Evolutionary conservation across 2,888 invertebrate species (phyloP), one percentile per base, ranked within the genome.

Genomic region (Epiblema foenella): DNA sequence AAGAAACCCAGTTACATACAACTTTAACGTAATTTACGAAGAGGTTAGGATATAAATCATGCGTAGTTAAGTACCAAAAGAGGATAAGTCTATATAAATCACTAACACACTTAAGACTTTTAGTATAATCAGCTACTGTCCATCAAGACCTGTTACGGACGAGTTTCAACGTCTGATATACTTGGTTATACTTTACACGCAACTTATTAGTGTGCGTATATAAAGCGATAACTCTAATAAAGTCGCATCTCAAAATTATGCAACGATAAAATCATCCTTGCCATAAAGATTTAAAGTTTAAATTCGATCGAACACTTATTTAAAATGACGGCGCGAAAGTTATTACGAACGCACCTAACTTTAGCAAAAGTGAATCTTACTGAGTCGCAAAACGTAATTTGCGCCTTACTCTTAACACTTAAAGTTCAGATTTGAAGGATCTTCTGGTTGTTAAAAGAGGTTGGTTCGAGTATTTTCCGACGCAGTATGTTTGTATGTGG

Each of bases 401-500:
- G 33, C 37, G 20, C 7, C 63, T 52, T 63, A 18, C 12, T 20
- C 9, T 1, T 37, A 54, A 3, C 11, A 7, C 7, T 39, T 39
- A 64, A 18, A 39, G 64, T 64, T 54, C 1, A 9, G 15, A 17
- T 20, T 54, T 2, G 10, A 10, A 37, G 33, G 12, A 17, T n/a
- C 17, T 1, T 7, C 18, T 51, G 1, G 8, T 17, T 17, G 3
- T 12, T 11, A 10, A 20, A 18, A 17, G 63, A 51, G 63, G 18
- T 52, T 51, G 49, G 4, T 4, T 15, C 10, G 52, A 20, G 15
- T 20, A 56, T 52, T 18, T 66, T 17, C n/a, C 11, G 18, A 57
- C 56, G 39, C n/a, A 63, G 37, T 65, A 65, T 86, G 86, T 87
- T 88, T 86, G 89, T 86, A 89, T 89, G 90, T 86, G 89, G 90